Percentiles rank a stretch among this genome's conserved stretches.
Conservation (phyloP, 2,888 invertebrate genomes). For the Euplexia lucipara region DNA sequence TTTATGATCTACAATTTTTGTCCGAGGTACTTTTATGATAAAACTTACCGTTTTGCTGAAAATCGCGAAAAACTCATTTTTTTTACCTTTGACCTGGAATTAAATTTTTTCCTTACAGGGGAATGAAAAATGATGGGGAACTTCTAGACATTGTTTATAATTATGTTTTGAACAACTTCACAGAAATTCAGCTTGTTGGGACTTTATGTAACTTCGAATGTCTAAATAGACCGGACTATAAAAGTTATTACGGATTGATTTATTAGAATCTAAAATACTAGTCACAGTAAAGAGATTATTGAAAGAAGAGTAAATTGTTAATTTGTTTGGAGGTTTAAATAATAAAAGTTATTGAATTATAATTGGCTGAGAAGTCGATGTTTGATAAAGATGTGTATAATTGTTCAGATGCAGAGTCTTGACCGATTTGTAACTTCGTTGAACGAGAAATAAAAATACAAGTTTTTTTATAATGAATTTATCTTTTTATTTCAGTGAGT, state of each 20-base stretch:
- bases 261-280: slow-evolving; percentile 46
- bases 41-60: no score
- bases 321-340: slow-evolving; percentile 39
- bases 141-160: no score
- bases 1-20: no score
- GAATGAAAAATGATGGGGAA: no score
- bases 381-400: slow-evolving; percentile 45
- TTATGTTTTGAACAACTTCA: no score
- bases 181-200: no score
- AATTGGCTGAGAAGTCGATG: slow-evolving; percentile 33
- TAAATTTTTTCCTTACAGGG: no score
- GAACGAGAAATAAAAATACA: slow-evolving; percentile 72
- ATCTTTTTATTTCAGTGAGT: slow-evolving; percentile 86
- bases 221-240: no score
- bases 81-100: no score
- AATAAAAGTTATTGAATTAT: slow-evolving; percentile 23
- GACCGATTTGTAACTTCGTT: slow-evolving; percentile 60
- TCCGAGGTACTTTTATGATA: no score
- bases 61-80: no score
- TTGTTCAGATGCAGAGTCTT: slow-evolving; percentile 50
- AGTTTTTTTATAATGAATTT: slow-evolving; percentile 74
- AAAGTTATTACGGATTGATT: slow-evolving; percentile 28
- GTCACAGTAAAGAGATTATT: slow-evolving; percentile 47
- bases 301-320: slow-evolving; percentile 45
- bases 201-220: no score